Conservation (phyloP, 2,888 invertebrate species). For the Lydus trimaculatus region DNA sequence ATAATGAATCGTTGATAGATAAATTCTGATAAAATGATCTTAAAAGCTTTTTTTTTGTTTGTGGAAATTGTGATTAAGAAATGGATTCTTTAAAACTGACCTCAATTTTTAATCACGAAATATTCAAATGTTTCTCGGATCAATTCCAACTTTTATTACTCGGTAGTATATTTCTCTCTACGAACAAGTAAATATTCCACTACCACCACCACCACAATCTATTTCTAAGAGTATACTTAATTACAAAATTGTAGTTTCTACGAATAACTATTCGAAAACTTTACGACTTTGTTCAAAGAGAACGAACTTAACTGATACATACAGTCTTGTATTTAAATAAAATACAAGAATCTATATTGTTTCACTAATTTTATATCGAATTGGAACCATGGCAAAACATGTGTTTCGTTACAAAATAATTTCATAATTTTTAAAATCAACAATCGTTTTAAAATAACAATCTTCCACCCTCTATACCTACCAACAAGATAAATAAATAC, state of each 20-base stretch:
- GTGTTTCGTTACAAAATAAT: neutral
- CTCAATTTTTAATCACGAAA: neutral
- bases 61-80: neutral
- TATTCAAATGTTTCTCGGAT: constrained; percentile 3
- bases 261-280: constrained; percentile 1
- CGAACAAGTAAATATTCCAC: neutral
- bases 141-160: constrained; percentile 1
- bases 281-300: constrained; percentile 1
- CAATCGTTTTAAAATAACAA: too few relatives aligned
- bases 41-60: neutral
- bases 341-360: neutral
- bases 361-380: neutral
- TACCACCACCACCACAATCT: neutral
- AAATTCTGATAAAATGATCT: too few relatives aligned
- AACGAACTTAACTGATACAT: neutral
- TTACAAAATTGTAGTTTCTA: constrained; percentile 8
- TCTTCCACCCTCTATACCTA: neutral
- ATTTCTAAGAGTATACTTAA: constrained; percentile 2
- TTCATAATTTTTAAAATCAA: neutral
- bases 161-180: neutral
- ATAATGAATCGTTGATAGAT: neutral
- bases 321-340: neutral
- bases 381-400: constrained; percentile 6
- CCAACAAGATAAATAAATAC: neutral
- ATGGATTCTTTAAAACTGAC: neutral